Conservation (phyloP, 2,113 vertebrate species). For the Macrotis lagotis region DNA sequence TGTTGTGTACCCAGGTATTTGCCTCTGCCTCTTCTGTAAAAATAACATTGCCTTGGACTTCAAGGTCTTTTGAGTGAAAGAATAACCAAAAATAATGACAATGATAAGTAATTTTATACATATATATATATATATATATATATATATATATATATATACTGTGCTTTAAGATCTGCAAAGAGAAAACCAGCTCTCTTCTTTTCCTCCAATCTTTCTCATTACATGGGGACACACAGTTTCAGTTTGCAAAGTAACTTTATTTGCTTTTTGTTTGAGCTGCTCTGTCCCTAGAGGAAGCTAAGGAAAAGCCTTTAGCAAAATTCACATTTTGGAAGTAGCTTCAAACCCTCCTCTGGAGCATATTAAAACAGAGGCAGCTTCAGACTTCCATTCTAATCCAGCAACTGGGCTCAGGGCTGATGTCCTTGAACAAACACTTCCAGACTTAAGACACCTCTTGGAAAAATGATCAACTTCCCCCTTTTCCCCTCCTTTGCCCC, state of each 20-base stretch:
- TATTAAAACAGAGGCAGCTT: neutral
- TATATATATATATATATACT: neutral
- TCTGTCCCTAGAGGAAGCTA: conserved; percentile 39
- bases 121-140: too few relatives aligned
- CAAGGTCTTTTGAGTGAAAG: neutral
- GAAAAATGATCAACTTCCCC: neutral
- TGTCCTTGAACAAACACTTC: neutral
- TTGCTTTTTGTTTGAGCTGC: conserved; percentile 31
- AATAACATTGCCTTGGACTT: neutral
- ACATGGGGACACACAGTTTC: conserved; percentile 26
- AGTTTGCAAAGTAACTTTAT: conserved; percentile 29
- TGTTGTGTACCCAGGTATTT: neutral
- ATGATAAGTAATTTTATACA: neutral
- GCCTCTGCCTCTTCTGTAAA: neutral
- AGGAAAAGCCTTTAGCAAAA: conserved; percentile 30
- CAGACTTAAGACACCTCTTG: neutral
- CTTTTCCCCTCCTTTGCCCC: neutral
- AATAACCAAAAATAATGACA: neutral
- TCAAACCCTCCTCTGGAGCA: neutral
- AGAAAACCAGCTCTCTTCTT: neutral
- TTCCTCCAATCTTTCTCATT: conserved; percentile 34
- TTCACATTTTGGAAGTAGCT: conserved; percentile 47
- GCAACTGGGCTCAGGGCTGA: neutral
- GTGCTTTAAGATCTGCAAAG: conserved; percentile 14
- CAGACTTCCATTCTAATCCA: neutral